Evolutionary conservation across 2,888 invertebrate species (phyloP).

Genomic region (Lepidocyrtoides sp.): DNA sequence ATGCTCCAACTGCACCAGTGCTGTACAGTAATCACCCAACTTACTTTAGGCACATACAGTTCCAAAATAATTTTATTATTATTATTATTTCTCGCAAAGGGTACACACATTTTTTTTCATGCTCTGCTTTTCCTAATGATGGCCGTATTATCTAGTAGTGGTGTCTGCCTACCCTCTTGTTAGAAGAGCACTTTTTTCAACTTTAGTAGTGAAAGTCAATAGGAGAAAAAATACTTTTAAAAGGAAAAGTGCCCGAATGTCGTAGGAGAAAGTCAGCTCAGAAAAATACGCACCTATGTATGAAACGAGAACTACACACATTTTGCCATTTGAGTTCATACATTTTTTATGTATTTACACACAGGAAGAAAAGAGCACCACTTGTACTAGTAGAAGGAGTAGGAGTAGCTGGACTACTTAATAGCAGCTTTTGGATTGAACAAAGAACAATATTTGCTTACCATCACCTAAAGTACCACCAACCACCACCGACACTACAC

Average conservation of each 20-base stretch:
- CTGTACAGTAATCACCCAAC: slow-evolving; percentile 21
- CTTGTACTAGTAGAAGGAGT: too few relatives aligned
- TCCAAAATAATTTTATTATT: neutral
- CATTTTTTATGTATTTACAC: slow-evolving; percentile 42
- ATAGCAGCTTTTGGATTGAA: neutral
- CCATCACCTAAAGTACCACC: neutral
- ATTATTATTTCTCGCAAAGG: neutral
- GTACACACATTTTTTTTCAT: slow-evolving; percentile 3
- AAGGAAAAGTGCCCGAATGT: neutral
- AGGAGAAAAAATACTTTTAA: neutral
- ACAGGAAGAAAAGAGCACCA: too few relatives aligned
- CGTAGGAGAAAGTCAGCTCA: neutral
- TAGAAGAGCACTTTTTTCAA: neutral
- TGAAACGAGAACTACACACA: neutral
- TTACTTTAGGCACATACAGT: neutral
- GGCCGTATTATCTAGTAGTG: neutral
- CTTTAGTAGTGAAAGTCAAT: slow-evolving; percentile 40
- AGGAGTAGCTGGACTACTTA: neutral
- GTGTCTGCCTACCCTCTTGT: neutral
- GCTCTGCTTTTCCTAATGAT: slow-evolving; percentile 5
- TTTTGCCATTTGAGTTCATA: neutral
- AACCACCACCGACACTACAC: neutral
- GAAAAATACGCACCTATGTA: neutral
- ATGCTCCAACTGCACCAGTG: neutral
- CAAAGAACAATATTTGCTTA: slow-evolving; percentile 18